Percentiles rank a stretch among this genome's conserved stretches.
These are phyloP conservation scores for Hippocampus guttulatus DNA, from an alignment of 2,113 vertebrate genomes.

Conservation along the genomic window DNA sequence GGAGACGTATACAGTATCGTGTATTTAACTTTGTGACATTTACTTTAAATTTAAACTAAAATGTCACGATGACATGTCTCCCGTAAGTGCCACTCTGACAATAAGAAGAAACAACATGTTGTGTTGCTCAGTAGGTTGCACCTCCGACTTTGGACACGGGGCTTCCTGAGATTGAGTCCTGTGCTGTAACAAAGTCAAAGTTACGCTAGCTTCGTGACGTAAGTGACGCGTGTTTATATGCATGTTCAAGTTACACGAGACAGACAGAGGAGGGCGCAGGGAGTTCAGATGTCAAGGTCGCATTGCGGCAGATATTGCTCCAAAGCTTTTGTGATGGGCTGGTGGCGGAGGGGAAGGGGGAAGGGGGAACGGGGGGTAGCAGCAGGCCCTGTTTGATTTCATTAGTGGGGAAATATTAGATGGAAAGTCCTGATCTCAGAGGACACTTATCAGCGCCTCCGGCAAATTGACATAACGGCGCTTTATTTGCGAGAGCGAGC, in stretches of 20 bases:
- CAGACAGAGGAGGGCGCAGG: slow-evolving; percentile 32
- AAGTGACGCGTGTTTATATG: slow-evolving; percentile 68
- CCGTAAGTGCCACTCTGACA: too few species aligned
- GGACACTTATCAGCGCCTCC: slow-evolving; percentile 83
- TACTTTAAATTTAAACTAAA: too few species aligned
- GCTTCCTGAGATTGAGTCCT: too few species aligned
- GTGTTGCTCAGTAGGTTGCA: too few species aligned
- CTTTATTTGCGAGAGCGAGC: slow-evolving; percentile 72
- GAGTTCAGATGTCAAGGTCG: slow-evolving; percentile 74
- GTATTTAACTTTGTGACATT: too few species aligned
- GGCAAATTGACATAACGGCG: slow-evolving; percentile 78
- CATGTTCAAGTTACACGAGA: slow-evolving; percentile 68
- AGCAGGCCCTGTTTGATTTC: slow-evolving; percentile 80
- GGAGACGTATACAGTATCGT: too few species aligned
- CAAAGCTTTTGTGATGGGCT: slow-evolving; percentile 67
- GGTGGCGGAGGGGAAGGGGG: neutral
- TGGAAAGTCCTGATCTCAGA: slow-evolving; percentile 88
- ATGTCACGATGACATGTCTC: too few species aligned
- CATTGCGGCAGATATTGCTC: slow-evolving; percentile 74
- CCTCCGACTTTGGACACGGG: too few species aligned
- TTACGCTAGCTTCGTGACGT: slow-evolving; percentile 58
- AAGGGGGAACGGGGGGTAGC: slow-evolving; percentile 19
- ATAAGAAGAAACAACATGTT: too few species aligned
- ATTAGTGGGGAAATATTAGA: slow-evolving; percentile 88
- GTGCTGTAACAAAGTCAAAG: too few species aligned